These are phyloP conservation scores for Myrmecophaga tridactyla DNA, from an alignment of 2,113 vertebrate genomes.

Conservation along the genomic window DNA sequence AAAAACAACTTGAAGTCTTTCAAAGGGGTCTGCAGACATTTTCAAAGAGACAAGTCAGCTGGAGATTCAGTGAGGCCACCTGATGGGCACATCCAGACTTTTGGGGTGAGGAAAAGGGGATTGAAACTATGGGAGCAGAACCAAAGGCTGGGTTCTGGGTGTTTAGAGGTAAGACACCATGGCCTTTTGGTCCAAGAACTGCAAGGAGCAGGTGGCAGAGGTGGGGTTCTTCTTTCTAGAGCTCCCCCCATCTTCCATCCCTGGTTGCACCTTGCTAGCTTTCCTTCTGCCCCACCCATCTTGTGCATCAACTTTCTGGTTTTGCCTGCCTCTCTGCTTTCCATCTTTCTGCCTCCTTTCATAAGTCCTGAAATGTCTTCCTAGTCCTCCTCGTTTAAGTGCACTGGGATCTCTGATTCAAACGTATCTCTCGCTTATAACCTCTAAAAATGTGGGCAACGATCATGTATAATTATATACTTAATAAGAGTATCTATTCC, in stretches of 20 bases:
- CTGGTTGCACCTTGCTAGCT: not conserved
- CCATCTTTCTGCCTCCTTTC: not conserved
- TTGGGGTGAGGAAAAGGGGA: no score
- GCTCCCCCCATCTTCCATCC: not conserved
- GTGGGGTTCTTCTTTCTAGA: rapidly evolving
- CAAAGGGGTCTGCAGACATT: not conserved
- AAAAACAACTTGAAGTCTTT: not conserved
- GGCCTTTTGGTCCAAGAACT: not conserved
- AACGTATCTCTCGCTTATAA: not conserved
- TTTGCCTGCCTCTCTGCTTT: not conserved
- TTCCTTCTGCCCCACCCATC: not conserved
- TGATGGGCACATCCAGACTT: not conserved
- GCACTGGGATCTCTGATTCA: not conserved
- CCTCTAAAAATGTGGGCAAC: not conserved
- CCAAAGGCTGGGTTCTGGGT: not conserved
- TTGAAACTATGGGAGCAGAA: not conserved
- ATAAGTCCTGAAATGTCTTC: not conserved
- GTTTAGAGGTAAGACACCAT: not conserved
- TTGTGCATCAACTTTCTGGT: not conserved
- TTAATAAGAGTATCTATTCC: not conserved
- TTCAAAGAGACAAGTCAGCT: not conserved
- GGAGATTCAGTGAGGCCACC: not conserved
- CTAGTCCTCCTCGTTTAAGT: not conserved
- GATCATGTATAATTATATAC: not conserved
- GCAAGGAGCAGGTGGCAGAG: rapidly evolving